Evolutionary conservation across 2,113 vertebrate genomes (phyloP).

Genomic region (Gymnorhina tibicen): DNA sequence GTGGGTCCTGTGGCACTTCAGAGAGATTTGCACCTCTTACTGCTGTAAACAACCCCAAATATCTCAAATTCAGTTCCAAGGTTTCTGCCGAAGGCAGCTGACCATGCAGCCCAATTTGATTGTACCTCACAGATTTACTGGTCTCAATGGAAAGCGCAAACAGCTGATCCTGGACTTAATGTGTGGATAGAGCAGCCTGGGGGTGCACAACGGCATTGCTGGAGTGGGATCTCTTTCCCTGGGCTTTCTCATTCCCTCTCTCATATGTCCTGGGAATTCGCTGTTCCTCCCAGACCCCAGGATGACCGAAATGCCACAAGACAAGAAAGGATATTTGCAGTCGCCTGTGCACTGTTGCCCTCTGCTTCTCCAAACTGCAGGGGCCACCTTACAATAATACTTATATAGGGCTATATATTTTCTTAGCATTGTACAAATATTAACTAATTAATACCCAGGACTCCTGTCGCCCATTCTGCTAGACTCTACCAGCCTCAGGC

Average conservation of each 20-base stretch:
- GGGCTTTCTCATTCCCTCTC: background rate
- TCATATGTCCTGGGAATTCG: slow-evolving; percentile 8
- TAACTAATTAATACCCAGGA: slow-evolving; percentile 62
- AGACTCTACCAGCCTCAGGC: slow-evolving; percentile 40
- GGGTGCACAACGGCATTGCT: fast-evolving
- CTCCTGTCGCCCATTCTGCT: slow-evolving; percentile 10
- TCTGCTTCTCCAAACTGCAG: slow-evolving; percentile 61
- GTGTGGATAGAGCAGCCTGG: background rate
- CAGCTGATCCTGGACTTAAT: background rate
- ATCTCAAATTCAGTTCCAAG: background rate
- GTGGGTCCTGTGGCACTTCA: background rate
- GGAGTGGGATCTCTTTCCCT: background rate
- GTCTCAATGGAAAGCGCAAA: background rate
- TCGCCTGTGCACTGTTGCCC: slow-evolving; percentile 42
- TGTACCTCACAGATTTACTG: background rate
- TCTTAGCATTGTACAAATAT: slow-evolving; percentile 62
- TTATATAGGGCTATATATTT: slow-evolving; percentile 57
- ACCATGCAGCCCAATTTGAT: background rate
- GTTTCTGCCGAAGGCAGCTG: background rate
- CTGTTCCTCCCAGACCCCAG: background rate
- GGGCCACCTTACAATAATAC: slow-evolving; percentile 64
- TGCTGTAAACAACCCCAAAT: background rate
- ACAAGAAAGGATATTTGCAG: slow-evolving; percentile 44
- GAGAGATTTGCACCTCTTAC: background rate
- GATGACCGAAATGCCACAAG: slow-evolving; percentile 12